A percentile compares a stretch with the other conserved stretches of the same genome.
These are phyloP conservation scores for Drosophila tripunctata DNA, from an alignment of 2,888 invertebrate species.

Conservation along the genomic window DNA sequence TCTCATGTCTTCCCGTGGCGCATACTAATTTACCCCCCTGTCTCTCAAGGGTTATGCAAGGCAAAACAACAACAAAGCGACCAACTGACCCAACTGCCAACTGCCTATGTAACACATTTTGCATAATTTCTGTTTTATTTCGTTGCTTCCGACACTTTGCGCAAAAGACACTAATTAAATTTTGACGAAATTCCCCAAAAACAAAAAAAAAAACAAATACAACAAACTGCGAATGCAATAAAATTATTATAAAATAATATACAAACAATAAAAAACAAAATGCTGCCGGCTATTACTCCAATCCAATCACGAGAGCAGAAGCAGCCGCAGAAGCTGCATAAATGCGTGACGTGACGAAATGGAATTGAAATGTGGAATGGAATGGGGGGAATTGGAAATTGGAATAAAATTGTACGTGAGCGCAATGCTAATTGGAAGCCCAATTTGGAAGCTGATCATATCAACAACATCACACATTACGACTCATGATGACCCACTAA, in stretches of 20 bases:
- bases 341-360: conserved; percentile 38
- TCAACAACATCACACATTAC: conserved; percentile 5
- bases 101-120: conserved; percentile 73
- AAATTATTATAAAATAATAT: conserved; percentile 64
- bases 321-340: conserved; percentile 29
- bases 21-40: conserved; percentile 66
- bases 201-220: conserved; percentile 9
- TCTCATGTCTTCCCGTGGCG: conserved; percentile 49
- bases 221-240: conserved; percentile 58
- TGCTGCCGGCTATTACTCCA: conserved; percentile 53
- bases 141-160: conserved; percentile 28
- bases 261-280: conserved; percentile 33
- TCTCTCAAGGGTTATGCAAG: conserved; percentile 62
- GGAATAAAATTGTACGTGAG: conserved; percentile 55
- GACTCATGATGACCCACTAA: conserved; percentile 40
- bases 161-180: conserved; percentile 71
- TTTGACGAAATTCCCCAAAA: conserved; percentile 53
- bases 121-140: conserved; percentile 71
- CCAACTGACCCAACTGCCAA: conserved; percentile 56
- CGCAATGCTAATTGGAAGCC: conserved; percentile 44
- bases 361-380: conserved; percentile 13
- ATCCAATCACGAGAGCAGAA: conserved; percentile 42
- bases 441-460: conserved; percentile 49
- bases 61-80: neutral
- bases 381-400: neutral